These are phyloP conservation scores for Turritopsis rubra DNA, from an alignment of 30 jellyfish, hydroid and myxozoan genomes.

Conservation along the genomic window DNA sequence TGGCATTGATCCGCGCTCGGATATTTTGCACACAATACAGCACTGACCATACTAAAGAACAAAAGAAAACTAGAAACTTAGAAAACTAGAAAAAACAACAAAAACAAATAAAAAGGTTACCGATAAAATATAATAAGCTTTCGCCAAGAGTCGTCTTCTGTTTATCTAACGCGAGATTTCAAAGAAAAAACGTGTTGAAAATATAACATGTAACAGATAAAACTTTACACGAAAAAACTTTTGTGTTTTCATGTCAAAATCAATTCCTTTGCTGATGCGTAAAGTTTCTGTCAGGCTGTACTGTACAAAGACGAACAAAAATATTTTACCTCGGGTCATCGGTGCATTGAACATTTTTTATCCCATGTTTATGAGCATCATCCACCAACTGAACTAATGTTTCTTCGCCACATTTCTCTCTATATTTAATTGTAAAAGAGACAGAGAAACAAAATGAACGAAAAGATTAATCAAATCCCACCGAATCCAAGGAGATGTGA, in stretches of 20 bases:
- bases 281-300: neutral
- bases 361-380: conserved; percentile 5
- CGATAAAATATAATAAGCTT: neutral
- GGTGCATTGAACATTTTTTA: neutral
- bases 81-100: neutral
- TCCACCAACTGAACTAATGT: neutral
- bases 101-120: neutral
- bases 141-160: neutral
- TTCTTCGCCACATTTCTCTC: neutral
- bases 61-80: neutral
- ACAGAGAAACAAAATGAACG: neutral
- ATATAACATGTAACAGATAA: too few relatives aligned
- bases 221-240: too few relatives aligned
- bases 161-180: too few relatives aligned
- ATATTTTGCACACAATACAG: conserved; percentile 31
- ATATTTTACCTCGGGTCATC: conserved; percentile 6
- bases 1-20: conserved; percentile 21
- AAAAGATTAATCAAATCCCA: neutral
- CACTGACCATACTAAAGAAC: neutral
- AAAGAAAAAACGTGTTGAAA: too few relatives aligned
- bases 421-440: neutral
- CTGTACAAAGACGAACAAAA: too few relatives aligned
- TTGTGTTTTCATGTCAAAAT: neutral
- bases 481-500: neutral
- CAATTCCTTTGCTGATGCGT: neutral